phyloP scores from a whole-genome alignment of 2,113 vertebrate species.

The Pteruthius melanotis region DNA sequence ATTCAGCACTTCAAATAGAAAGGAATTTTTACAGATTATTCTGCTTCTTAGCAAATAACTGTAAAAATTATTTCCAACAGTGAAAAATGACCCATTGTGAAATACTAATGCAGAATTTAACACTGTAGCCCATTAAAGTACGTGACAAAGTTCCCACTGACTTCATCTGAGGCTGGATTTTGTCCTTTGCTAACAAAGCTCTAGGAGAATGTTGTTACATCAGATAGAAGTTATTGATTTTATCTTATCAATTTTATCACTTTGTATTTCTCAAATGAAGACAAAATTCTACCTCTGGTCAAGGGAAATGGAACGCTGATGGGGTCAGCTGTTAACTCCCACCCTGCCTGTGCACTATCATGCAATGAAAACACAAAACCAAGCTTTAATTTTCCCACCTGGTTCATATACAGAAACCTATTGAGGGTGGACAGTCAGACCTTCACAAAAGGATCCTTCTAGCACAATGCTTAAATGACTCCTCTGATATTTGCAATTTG shows the following conservation, averaged over 20 bases:
- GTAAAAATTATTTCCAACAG: background rate
- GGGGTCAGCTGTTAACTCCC: background rate
- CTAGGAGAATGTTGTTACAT: background rate
- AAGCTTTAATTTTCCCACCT: background rate
- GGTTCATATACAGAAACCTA: background rate
- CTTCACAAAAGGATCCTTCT: background rate
- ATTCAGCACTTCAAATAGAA: background rate
- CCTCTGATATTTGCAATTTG: background rate
- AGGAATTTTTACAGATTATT: background rate
- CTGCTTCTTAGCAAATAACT: background rate
- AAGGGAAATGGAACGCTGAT: background rate
- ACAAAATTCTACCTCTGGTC: background rate
- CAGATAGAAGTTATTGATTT: background rate
- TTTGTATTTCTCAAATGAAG: background rate
- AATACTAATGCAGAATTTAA: background rate
- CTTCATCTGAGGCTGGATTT: background rate
- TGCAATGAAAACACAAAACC: background rate
- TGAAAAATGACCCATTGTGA: background rate
- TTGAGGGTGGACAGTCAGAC: background rate
- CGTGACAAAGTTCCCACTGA: background rate
- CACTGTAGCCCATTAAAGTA: background rate
- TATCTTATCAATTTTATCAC: background rate
- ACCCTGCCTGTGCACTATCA: background rate
- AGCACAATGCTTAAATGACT: background rate
- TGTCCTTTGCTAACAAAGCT: background rate